Evolutionary conservation across 2,113 vertebrate genomes (phyloP), one percentile per base, ranked within the genome.

Genomic region (Grantiella picta): DNA sequence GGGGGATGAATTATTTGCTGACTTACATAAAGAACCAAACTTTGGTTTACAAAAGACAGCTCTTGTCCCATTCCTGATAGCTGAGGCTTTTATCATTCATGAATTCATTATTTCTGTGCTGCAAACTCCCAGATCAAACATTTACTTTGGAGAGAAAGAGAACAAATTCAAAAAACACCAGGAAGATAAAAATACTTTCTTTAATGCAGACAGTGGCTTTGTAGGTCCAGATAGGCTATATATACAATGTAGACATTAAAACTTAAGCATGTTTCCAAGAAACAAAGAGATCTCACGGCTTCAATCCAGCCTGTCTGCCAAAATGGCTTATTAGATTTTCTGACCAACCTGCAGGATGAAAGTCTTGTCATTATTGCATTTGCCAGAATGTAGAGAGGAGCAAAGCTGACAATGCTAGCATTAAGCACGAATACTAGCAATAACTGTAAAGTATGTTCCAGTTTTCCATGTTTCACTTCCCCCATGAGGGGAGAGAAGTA

Each of bases 301-400:
- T 91, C 81, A 73, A 20, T 75, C 29, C 56, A 87, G 44, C 13
- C 16, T 47, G 44, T 71, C 56, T 96, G 84, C 69, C 84, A 94
- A 89, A 91, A 59, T 31, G 35, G 24, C 11, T 78, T 64, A 70
- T 71, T 84, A 84, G 90, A 81, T 96, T 94, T 94, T 94, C 61
- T 93, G 84, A 85, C 44, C 57, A 87, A 50, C 44, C 49, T 11
- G 15, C 24, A 60, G 57, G 45, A 85, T 90, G 35, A 79, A 94
- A 91, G 78, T 71, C 56, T 60, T 76, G 33, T 56, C 44, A 60
- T 82, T 33, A 44, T 21, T 71, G 33, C 29, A 28, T 24, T 89
- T 93, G 69, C 35, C 82, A 91, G 75, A 54, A 29, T 0, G 0
- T 0, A 7, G 49, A 68, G 40, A 75, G 82, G 12, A 71, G 70